phyloP scores from a whole-genome alignment of 1,140 invertebrate genomes.

The Zaprionus africanus region DNA sequence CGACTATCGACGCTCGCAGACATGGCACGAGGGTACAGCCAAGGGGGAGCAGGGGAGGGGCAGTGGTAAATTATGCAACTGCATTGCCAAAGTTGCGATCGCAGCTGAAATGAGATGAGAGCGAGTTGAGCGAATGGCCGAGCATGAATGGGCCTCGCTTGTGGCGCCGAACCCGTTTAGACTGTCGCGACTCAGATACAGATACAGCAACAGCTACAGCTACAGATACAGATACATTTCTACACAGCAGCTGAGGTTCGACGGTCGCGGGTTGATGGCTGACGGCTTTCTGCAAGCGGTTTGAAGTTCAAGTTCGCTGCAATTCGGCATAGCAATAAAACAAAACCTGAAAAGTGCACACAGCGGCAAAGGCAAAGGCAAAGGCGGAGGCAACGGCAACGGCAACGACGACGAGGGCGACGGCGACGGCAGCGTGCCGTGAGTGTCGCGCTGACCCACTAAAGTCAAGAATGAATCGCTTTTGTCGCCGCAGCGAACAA shows the following conservation, averaged over 20 bases:
- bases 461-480: slow-evolving; percentile 79
- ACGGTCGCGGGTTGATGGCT: slow-evolving; percentile 17
- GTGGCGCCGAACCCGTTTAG: slow-evolving; percentile 68
- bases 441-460: slow-evolving; percentile 62
- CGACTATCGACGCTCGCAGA: slow-evolving; percentile 1
- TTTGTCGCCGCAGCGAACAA: slow-evolving; percentile 54
- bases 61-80: slow-evolving; percentile 47
- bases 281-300: slow-evolving; percentile 62
- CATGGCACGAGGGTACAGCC: background rate
- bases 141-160: slow-evolving; percentile 69
- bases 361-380: slow-evolving; percentile 14
- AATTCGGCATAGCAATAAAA: slow-evolving; percentile 66
- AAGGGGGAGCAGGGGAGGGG: background rate
- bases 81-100: slow-evolving; percentile 46
- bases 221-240: slow-evolving; percentile 29
- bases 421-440: background rate
- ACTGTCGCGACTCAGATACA: slow-evolving; percentile 10
- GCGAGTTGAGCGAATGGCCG: slow-evolving; percentile 13
- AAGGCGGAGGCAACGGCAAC: slow-evolving; percentile 20
- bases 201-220: slow-evolving; percentile 19
- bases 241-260: slow-evolving; percentile 42
- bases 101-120: slow-evolving; percentile 6
- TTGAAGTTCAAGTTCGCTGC: slow-evolving; percentile 81
- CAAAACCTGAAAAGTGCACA: slow-evolving; percentile 49
- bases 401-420: background rate